Evolutionary conservation across 2,113 vertebrate species (phyloP), one percentile per base, ranked within the genome.

Genomic region (Dunckerocampus dactyliophorus): DNA sequence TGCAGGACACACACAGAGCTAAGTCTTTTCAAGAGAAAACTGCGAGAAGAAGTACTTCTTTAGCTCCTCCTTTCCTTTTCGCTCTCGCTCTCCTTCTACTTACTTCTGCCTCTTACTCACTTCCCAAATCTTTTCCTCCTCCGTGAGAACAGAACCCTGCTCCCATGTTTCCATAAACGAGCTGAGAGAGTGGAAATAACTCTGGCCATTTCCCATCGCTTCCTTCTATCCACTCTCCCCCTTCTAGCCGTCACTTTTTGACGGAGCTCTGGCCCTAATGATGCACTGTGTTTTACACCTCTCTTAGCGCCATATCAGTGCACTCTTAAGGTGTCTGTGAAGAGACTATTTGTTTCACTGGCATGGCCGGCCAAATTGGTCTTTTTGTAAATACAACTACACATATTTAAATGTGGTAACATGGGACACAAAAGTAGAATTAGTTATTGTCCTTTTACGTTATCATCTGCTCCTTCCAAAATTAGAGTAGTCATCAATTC

Each of bases 131-230:
- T 69, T 67, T 65, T 72, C 63, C 72, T 83, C 46, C 77, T 83
- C 64, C 73, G 79, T 89, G 86, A 87, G 88, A 89, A 85, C 79
- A 75, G 63, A 82, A 86, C 70, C 79, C 59, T 68, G 58, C 72
- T 76, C 76, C 65, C 76, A 76, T 85, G 77, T 87, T 89, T 87
- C 84, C 84, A 89, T 79, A 79, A 89, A 83, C 59, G 66, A 80
- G 77, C 58, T 86, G 82, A 88, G 84, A 73, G 83, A 88, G 89
- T 90, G 89, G 88, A 90, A 90, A 88, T 84, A 85, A 74, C 82
- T 82, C 57, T 1, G 84, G 73, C 81, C 72, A 70, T 82, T 85
- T 85, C 82, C 80, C 70, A 65, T 57, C 24, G 64, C 67, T 72
- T 83, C 72, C 69, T 63, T 60, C 70, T 22, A 51, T 77, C 58